Percentiles rank a stretch among this genome's conserved stretches.
Conservation (phyloP, 2,113 vertebrate species). For the Hippoglossus stenolepis region DNA sequence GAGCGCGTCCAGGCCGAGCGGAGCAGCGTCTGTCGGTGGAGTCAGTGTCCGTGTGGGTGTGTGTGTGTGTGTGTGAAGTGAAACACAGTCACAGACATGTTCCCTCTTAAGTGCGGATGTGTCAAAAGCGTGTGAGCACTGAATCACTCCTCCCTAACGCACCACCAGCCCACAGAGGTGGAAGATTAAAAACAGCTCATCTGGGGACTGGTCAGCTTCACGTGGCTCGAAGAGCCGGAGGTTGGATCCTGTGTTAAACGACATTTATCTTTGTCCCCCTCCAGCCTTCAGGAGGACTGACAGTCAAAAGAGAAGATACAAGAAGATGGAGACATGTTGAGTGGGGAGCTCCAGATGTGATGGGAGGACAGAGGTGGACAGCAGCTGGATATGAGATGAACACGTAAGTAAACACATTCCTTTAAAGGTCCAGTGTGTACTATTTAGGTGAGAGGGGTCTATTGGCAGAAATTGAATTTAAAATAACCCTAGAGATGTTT, state of each 20-base stretch:
- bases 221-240: no score
- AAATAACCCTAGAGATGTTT: no score
- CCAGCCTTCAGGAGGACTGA: background rate
- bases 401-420: slow-evolving; percentile 48
- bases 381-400: slow-evolving; percentile 42
- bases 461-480: no score
- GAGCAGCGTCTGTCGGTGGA: no score
- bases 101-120: slow-evolving; percentile 57
- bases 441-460: no score
- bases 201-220: no score
- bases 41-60: no score
- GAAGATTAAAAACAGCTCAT: background rate
- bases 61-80: background rate
- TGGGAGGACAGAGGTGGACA: slow-evolving; percentile 29
- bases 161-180: background rate
- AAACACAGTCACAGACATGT: background rate
- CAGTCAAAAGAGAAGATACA: background rate
- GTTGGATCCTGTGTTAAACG: no score
- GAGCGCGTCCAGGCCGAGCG: background rate
- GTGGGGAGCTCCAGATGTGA: slow-evolving; percentile 40
- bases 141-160: slow-evolving; percentile 45
- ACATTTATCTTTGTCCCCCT: background rate
- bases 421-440: background rate
- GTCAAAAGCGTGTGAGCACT: slow-evolving; percentile 65
- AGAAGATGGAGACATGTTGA: slow-evolving; percentile 17